Percentiles rank a stretch among this genome's conserved stretches.
Evolutionary conservation across 2,888 invertebrate species (phyloP).

Genomic region (Conus canariensis): DNA sequence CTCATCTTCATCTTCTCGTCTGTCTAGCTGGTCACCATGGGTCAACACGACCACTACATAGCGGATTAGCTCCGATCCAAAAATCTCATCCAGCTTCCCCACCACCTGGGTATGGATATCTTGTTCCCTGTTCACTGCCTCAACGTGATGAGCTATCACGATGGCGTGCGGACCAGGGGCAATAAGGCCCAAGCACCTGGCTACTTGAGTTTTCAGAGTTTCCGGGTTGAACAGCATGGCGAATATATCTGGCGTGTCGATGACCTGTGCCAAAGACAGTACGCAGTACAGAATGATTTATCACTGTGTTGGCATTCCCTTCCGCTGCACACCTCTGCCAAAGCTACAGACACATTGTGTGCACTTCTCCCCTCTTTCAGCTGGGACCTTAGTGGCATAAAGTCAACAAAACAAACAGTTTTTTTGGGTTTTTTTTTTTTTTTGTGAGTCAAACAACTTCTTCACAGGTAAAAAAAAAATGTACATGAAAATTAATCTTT

Average conservation of each 20-base stretch:
- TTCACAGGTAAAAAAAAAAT: too few relatives aligned
- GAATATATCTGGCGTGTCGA: conserved; percentile 34
- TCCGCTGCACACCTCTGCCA: too few relatives aligned
- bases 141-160: conserved; percentile 23
- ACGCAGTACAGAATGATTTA: too few relatives aligned
- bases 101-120: background rate
- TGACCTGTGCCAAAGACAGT: background rate
- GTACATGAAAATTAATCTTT: too few relatives aligned
- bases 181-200: conserved; percentile 27
- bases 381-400: too few relatives aligned
- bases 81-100: conserved; percentile 9
- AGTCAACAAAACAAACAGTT: too few relatives aligned
- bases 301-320: too few relatives aligned
- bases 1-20: too few relatives aligned
- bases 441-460: too few relatives aligned
- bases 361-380: too few relatives aligned
- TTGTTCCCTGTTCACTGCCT: conserved; percentile 16
- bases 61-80: conserved; percentile 20
- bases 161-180: conserved; percentile 40
- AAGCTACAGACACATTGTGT: too few relatives aligned
- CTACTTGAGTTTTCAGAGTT: background rate
- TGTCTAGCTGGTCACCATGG: conserved; percentile 19
- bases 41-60: conserved; percentile 37
- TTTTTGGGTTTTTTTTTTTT: too few relatives aligned
- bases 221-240: conserved; percentile 1